Evolutionary conservation across 2,888 invertebrate genomes (phyloP), one percentile per base, ranked within the genome.

Genomic region (Hyppa rectilinea): DNA sequence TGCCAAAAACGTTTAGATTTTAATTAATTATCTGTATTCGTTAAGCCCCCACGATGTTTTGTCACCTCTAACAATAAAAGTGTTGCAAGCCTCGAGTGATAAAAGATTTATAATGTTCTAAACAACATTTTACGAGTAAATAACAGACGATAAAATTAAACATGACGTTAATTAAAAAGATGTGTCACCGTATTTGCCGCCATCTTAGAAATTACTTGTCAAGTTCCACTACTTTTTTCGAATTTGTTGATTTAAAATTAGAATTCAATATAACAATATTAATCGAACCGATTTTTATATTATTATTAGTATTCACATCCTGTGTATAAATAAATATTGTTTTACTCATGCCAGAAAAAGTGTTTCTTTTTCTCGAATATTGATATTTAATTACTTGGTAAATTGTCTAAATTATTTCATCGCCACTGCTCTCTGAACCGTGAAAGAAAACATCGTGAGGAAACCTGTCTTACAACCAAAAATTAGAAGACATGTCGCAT

Each of bases 121-220:
- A 47, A 64, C 47, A 47, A 56, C 62, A 43, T 80, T 80, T 75
- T 78, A 76, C 78, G 56, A 75, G 61, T 71, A 61, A 58, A 61
- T 78, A 80, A 53, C 52, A 38, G 52, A 38, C 49, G 63, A 75
- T 78, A 75, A 80, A 75, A 81, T 58, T 43, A 49, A 58, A 75
- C 81, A 75, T 61, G 69, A 45, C 56, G 17, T 38, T 69, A 69
- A 78, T 80, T 78, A 80, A 65, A 75, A 81, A 69, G 45, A 65
- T 75, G 31, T 75, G 53, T 59, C 52, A 29, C 56, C 20, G 26
- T 47, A 26, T 17, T 52, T n/a, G 20, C 49, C 38, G 66, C 56
- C 52, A 64, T 61, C 47, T 68, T 38, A 36, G 45, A 68, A 55
- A 49, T 23, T 53, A 62, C 29, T 58, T 71, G 29, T 62, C 50